Evolutionary conservation across 2,113 vertebrate genomes (phyloP).

Genomic region (Tonatia bakeri): DNA sequence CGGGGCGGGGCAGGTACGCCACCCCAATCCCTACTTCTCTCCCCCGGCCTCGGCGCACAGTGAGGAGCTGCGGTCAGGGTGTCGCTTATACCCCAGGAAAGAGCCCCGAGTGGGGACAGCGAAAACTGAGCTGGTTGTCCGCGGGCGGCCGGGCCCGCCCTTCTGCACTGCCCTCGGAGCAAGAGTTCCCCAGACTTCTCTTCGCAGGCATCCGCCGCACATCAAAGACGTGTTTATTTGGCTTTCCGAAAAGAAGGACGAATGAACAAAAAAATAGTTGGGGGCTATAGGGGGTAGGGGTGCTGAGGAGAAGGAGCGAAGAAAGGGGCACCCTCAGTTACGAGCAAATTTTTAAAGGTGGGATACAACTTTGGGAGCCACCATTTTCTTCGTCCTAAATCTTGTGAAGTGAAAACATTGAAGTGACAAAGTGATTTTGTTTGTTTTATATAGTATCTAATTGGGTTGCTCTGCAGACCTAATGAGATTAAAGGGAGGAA

Average conservation of each 20-base stretch:
- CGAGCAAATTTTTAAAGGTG: conserved; percentile 19
- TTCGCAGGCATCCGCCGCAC: conserved; percentile 32
- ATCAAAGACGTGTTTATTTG: conserved; percentile 68
- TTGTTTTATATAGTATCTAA: conserved; percentile 74
- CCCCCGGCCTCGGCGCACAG: not conserved
- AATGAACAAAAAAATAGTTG: conserved; percentile 60
- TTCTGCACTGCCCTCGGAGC: conserved; percentile 25
- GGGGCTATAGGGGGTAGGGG: not conserved
- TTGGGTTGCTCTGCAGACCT: conserved; percentile 74
- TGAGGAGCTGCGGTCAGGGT: not conserved
- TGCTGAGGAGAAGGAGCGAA: not conserved
- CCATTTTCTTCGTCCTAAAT: conserved; percentile 66
- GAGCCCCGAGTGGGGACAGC: not conserved
- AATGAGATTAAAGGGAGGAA: conserved; percentile 69
- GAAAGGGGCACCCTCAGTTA: not conserved
- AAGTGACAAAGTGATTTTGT: conserved; percentile 72
- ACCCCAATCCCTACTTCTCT: no score
- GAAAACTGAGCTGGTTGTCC: conserved; percentile 7
- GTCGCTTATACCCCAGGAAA: not conserved
- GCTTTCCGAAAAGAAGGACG: conserved; percentile 53
- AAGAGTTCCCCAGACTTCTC: conserved; percentile 37
- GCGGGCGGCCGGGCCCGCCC: conserved; percentile 16
- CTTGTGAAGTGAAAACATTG: conserved; percentile 68
- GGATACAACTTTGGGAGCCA: conserved; percentile 55
- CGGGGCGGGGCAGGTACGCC: not conserved